Conservation (phyloP, 2,797 vertebrate genomes). For the Pagetopsis macropterus region DNA sequence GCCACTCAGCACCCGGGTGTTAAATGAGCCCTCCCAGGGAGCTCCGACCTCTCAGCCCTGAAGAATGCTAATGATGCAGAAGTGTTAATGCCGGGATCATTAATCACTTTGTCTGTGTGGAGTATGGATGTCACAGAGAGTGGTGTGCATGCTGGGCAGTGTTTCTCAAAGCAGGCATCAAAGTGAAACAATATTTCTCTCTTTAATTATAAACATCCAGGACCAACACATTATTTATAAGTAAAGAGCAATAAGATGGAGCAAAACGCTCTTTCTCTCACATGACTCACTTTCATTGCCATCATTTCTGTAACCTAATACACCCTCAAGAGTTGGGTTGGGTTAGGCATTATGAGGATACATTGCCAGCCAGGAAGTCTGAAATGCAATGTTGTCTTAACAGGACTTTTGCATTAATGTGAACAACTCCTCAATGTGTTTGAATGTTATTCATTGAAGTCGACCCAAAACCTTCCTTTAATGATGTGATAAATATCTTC, state of each 20-base stretch:
- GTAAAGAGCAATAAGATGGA: neutral
- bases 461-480: too few relatives aligned
- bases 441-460: neutral
- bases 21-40: conserved; percentile 74
- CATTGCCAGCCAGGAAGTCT: neutral
- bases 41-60: conserved; percentile 56
- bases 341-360: conserved; percentile 3
- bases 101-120: conserved; percentile 49
- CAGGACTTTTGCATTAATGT: neutral
- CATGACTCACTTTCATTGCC: conserved; percentile 3
- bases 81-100: conserved; percentile 67
- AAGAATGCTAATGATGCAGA: conserved; percentile 77
- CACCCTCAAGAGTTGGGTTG: neutral
- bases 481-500: too few relatives aligned
- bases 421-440: neutral
- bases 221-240: neutral
- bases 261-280: neutral
- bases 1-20: conserved; percentile 77
- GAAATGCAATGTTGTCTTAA: neutral
- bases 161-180: conserved; percentile 9
- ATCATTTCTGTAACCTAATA: conserved; percentile 19
- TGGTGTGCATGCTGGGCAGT: conserved; percentile 11
- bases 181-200: neutral
- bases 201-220: neutral
- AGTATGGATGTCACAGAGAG: conserved; percentile 35